Base-by-base conservation (phyloP, 2,797 vertebrate species). In the Calcarius lapponicus region DNA sequence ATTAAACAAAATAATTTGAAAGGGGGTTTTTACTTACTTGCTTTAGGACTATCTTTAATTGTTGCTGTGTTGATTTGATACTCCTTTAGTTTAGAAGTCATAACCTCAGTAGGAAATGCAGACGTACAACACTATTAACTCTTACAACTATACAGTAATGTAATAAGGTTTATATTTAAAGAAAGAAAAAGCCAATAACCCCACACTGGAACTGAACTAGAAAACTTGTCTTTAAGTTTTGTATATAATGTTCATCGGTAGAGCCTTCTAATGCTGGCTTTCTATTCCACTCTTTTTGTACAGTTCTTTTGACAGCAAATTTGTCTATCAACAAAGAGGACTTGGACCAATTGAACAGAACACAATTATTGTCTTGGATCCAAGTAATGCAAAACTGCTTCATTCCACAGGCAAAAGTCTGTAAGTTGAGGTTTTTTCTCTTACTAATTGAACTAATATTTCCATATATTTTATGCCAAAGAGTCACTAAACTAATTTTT, bases 271-370 rank as follows among this genome's bases (percentile, higher is more conserved):
- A 72, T 73, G 26, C 54, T 94, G 57, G 12, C 62, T 96, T 95
- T 75, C 69, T 67, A 11, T 96, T 94, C n/a, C 75, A 61, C 47
- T 96, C 12, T 81, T 43, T 97, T 90, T 82, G 71, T 97, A 36
- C 95, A 99, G 99, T 91, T 99, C 99, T 54, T 99, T 99, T 97
- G 98, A 99, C 96, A 97, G 86, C 79, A 97, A 97, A 61, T 98
- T 97, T 58, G 69, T 98, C 87, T 99, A 99, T 98, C 99, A 98
- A 96, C 98, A 99, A 97, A 98, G 97, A 97, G 98, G 98, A 65
- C 97, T 98, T 13, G 99, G 99, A 70, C 98, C 99, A 18, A 99
- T 99, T 95, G 98, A 99, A 97, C 98, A 99, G 94, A 98, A 98
- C 66, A 98, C 99, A 25, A 98, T 99, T 96, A 94, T 99, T 97